Evolutionary conservation across 2,888 invertebrate species (phyloP), one percentile per base, ranked within the genome.

Genomic region (Suillia variegata): DNA sequence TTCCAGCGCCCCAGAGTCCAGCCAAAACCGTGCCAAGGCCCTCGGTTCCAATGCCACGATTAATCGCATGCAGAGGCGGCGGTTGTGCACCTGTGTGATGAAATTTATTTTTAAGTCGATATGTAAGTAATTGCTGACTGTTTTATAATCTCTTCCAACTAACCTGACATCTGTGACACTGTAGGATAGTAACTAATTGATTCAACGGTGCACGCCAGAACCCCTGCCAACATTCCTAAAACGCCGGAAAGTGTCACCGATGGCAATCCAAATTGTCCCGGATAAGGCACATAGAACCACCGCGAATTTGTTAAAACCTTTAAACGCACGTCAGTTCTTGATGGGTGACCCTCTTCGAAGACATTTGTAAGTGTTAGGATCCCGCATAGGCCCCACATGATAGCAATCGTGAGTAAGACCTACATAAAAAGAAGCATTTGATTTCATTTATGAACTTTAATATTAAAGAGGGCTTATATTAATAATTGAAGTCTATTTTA

Each of bases 181-280:
- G 94, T 94, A 55, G 94, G 93, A 82, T 95, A 96, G 79, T 95
- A 94, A 71, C 94, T 93, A 62, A 94, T 88, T 3, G 91, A 91
- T 79, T 92, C 92, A 13, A 92, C 89, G 0, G 91, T 90, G 66
- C 92, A 91, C 1, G 91, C 90, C 31, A 92, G 77, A 20, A 92
- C 90, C 0, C 91, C 92, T 0, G 91, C 91, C 57, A 92, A 71
- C 88, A 92, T 90, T 2, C 92, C 92, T 58, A 92, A 80, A 13
- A 91, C 89, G 0, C 90, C 90, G 2, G 82, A 79, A 50, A 89
- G 83, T 33, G 87, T 89, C 3, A 92, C 88, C 0, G 90, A 89
- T 0, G 92, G 92, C 21, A 78, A 63, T 0, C 92, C 92, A 88
- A 92, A 92, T 76, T 92, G 94, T 48, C 92, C 90, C 65, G 93